Evolutionary conservation across 2,797 vertebrate genomes (phyloP).

Genomic region (Hipposideros larvatus): DNA sequence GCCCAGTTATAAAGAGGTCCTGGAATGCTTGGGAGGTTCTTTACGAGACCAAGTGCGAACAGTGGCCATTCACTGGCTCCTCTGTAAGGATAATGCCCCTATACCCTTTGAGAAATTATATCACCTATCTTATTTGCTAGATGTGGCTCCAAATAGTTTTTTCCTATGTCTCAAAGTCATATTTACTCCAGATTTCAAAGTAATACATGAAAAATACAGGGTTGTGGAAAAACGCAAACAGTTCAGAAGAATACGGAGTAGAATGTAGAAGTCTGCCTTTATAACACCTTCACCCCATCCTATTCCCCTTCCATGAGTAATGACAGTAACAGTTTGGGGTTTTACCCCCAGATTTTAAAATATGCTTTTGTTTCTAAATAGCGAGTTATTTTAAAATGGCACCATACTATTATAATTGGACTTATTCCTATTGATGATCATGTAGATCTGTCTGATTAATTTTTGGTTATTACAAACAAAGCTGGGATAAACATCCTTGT

Average conservation of each 20-base stretch:
- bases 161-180: neutral
- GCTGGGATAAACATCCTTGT: neutral
- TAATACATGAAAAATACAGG: constrained; percentile 4
- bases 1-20: neutral
- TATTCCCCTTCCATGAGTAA: neutral
- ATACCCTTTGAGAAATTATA: neutral
- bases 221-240: neutral
- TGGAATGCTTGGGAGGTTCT: neutral
- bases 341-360: neutral
- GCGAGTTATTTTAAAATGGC: neutral
- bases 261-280: neutral
- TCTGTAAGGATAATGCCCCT: neutral
- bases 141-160: constrained; percentile 39
- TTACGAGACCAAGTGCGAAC: neutral
- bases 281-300: neutral
- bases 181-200: constrained; percentile 45
- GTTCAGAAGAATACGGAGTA: neutral
- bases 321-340: neutral
- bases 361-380: neutral
- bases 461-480: constrained; percentile 45
- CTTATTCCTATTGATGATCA: neutral
- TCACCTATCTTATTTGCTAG: neutral
- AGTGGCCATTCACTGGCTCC: neutral
- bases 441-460: neutral
- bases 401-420: neutral